Evolutionary conservation across 2,888 invertebrate genomes (phyloP).

Genomic region (Keiferia lycopersicella): DNA sequence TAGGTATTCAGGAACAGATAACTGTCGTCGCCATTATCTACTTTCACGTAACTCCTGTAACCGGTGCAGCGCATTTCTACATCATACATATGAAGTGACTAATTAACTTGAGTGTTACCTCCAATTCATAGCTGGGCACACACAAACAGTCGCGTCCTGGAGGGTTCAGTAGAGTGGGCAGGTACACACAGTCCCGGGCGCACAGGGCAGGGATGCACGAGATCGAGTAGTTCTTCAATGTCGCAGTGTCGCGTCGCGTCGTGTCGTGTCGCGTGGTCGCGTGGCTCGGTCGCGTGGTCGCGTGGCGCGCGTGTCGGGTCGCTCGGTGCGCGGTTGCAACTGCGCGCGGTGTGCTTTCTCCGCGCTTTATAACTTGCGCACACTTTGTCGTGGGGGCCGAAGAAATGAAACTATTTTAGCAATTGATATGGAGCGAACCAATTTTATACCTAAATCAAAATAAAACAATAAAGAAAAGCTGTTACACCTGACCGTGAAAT

Average conservation of each 20-base stretch:
- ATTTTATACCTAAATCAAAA: conserved; percentile 12
- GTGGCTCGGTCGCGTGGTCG: conserved; percentile 29
- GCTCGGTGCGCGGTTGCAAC: conserved; percentile 47
- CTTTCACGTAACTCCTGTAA: conserved; percentile 19
- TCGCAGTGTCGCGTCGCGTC: not conserved
- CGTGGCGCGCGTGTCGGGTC: conserved; percentile 44
- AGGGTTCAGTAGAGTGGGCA: not conserved
- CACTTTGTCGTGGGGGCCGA: conserved; percentile 50
- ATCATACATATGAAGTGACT: not conserved
- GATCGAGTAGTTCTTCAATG: conserved; percentile 1
- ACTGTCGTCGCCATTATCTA: not conserved
- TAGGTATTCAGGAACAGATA: not conserved
- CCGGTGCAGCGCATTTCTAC: not conserved
- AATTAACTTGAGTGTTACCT: conserved; percentile 14
- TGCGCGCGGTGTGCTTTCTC: conserved; percentile 72
- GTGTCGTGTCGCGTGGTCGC: not conserved
- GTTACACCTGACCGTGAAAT: not conserved
- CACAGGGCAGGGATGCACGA: not conserved
- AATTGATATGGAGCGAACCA: conserved; percentile 19
- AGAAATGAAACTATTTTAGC: conserved; percentile 22
- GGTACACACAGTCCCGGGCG: conserved; percentile 6
- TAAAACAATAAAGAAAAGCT: conserved; percentile 10
- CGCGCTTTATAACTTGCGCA: conserved; percentile 70
- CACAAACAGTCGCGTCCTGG: not conserved
- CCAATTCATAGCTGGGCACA: conserved; percentile 10